Conservation (phyloP, 2,888 invertebrate species). For the Eledone cirrhosa region DNA sequence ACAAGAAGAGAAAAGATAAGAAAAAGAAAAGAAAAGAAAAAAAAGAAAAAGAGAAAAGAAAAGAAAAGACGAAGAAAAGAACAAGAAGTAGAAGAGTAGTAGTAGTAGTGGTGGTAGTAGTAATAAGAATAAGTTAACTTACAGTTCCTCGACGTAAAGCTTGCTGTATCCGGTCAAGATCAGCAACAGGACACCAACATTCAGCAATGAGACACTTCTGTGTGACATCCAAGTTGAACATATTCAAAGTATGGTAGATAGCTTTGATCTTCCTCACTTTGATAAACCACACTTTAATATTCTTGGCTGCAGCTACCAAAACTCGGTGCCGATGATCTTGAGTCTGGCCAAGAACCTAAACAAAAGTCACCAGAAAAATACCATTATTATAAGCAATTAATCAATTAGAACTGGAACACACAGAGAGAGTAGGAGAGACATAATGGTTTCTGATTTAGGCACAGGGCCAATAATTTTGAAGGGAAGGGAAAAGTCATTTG, state of each 20-base stretch:
- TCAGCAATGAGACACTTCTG: conserved; percentile 99
- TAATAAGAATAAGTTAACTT: conserved; percentile 59
- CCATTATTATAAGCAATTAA: too few species aligned
- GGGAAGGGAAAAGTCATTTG: too few species aligned
- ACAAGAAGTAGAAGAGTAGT: too few species aligned
- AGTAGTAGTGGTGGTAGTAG: too few species aligned
- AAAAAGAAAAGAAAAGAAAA: too few species aligned
- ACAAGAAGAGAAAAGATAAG: too few species aligned
- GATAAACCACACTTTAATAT: conserved; percentile 94
- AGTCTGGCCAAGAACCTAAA: conserved; percentile 65
- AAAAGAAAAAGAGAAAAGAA: too few species aligned
- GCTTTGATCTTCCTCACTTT: conserved; percentile 99
- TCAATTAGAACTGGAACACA: too few species aligned
- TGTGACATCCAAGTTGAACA: conserved; percentile 99
- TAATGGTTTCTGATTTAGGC: too few species aligned
- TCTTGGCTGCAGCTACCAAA: conserved; percentile 96
- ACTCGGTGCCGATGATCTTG: conserved; percentile 95
- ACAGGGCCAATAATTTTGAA: too few species aligned
- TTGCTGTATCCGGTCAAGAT: conserved; percentile 93
- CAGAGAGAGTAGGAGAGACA: too few species aligned
- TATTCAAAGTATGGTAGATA: conserved; percentile 96
- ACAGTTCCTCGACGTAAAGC: conserved; percentile 94
- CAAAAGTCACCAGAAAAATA: background rate
- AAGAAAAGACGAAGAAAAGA: too few species aligned
- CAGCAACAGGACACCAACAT: conserved; percentile 94